Conservation (phyloP, 2,888 invertebrate species). For the Phorcus lineatus region DNA sequence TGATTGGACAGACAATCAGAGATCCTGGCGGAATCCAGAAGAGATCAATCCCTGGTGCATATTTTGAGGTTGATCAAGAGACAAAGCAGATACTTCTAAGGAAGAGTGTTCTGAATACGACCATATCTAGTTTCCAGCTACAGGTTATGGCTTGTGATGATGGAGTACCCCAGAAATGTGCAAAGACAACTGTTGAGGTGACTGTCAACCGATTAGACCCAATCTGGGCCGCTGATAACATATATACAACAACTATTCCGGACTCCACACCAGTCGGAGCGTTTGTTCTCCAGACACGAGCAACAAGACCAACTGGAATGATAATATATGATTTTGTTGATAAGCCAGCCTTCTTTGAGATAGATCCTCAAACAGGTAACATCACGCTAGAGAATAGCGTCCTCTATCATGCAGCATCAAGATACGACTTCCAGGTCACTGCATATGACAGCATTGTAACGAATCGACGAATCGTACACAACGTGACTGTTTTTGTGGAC, state of each 20-base stretch:
- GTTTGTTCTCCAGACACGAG: constrained; percentile 41
- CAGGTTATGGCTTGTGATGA: constrained; percentile 64
- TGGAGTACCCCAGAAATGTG: constrained; percentile 60
- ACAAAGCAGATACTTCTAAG: constrained; percentile 49
- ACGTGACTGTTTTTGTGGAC: constrained; percentile 49
- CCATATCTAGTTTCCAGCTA: constrained; percentile 48
- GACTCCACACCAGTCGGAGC: constrained; percentile 43
- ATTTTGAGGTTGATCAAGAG: constrained; percentile 53
- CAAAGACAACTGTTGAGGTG: constrained; percentile 52
- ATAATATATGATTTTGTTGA: constrained; percentile 47
- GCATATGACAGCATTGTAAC: constrained; percentile 53
- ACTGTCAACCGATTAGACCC: constrained; percentile 53
- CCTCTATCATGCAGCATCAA: neutral
- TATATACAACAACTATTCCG: constrained; percentile 31
- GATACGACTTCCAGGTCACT: constrained; percentile 38
- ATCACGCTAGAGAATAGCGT: constrained; percentile 15
- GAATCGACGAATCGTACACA: constrained; percentile 44
- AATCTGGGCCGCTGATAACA: constrained; percentile 22
- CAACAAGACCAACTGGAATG: constrained; percentile 37
- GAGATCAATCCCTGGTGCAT: constrained; percentile 31
- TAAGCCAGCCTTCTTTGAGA: constrained; percentile 43
- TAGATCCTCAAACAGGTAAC: constrained; percentile 32
- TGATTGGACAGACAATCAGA: constrained; percentile 30
- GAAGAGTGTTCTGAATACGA: constrained; percentile 34
- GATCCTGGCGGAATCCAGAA: constrained; percentile 6